A percentile compares a stretch with the other conserved stretches of the same genome.
These are phyloP conservation scores for Hydraecia micacea DNA, from an alignment of 2,888 invertebrate genomes.

Conservation along the genomic window DNA sequence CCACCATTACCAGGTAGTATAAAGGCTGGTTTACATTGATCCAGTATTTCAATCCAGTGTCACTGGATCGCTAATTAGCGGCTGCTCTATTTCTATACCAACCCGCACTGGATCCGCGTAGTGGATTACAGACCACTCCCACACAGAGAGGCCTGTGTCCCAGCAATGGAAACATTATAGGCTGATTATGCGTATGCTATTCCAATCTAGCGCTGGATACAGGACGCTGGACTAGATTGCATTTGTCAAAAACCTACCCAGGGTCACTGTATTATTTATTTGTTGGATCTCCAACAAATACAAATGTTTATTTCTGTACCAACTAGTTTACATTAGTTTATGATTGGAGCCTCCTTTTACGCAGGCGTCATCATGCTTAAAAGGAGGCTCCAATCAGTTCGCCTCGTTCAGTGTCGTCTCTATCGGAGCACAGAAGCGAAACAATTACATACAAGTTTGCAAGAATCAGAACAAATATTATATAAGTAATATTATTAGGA, in stretches of 20 bases:
- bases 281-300: neutral
- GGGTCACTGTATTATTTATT: neutral
- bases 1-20: neutral
- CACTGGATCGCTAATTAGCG: neutral
- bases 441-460: neutral
- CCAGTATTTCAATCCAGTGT: neutral
- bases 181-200: neutral
- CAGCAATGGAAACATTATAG: no score
- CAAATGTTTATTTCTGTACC: no score
- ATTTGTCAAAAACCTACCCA: neutral
- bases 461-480: neutral
- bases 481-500: neutral
- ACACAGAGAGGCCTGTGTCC: neutral
- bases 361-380: no score
- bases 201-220: neutral
- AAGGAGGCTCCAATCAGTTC: no score
- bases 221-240: neutral
- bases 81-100: neutral
- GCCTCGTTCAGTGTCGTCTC: no score
- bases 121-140: neutral
- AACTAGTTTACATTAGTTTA: no score
- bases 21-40: neutral
- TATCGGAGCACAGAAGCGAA: no score
- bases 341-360: no score
- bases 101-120: neutral